phyloP scores from a whole-genome alignment of 2,888 invertebrate species.

The Keiferia lycopersicella region DNA sequence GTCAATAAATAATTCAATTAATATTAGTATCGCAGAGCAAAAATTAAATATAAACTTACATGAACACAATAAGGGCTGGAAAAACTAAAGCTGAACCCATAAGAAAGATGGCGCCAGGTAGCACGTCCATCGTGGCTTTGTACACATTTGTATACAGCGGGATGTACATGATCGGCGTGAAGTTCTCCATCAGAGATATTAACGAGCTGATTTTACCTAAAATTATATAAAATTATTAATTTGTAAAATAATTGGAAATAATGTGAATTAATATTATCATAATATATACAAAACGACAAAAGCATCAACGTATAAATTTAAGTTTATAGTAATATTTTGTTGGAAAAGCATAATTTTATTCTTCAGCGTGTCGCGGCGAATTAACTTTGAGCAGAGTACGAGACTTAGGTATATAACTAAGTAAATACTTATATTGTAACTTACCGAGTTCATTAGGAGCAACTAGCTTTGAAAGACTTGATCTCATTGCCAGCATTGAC shows the following conservation, averaged over 20 bases:
- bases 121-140: constrained; percentile 80
- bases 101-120: constrained; percentile 84
- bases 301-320: too few species aligned
- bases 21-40: too few species aligned
- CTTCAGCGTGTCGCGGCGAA: too few species aligned
- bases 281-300: too few species aligned
- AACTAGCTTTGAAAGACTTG: constrained; percentile 86
- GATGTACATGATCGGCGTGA: constrained; percentile 84
- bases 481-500: constrained; percentile 85
- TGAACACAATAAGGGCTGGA: constrained; percentile 81
- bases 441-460: constrained; percentile 85
- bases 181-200: constrained; percentile 80
- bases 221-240: constrained; percentile 29
- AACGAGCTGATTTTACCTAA: constrained; percentile 84
- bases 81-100: constrained; percentile 81
- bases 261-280: too few species aligned
- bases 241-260: neutral
- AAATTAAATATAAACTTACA: too few species aligned
- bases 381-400: too few species aligned
- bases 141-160: constrained; percentile 85
- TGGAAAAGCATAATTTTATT: too few species aligned
- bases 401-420: too few species aligned
- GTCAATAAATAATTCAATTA: too few species aligned
- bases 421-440: constrained; percentile 35
- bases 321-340: too few species aligned